These are phyloP conservation scores for Schizopygopsis pylzovi DNA, from an alignment of 2,797 vertebrate genomes.

Conservation along the genomic window DNA sequence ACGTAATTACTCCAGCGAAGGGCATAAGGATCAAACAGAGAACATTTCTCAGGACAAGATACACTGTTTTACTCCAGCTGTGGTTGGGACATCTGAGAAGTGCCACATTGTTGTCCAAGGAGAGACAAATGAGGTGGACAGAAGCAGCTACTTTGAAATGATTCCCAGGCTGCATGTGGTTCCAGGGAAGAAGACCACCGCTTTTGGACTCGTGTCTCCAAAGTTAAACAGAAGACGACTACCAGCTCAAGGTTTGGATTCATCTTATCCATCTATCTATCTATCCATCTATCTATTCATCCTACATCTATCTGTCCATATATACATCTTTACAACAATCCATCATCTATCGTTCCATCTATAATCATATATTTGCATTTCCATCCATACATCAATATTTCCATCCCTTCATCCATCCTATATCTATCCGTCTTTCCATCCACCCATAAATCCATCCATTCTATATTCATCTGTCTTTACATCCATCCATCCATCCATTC, in stretches of 20 bases:
- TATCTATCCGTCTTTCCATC: background rate
- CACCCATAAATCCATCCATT: no score
- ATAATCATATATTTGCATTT: background rate
- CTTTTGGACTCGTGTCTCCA: slow-evolving; percentile 79
- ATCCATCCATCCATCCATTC: background rate
- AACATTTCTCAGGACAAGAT: slow-evolving; percentile 25
- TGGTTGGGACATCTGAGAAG: slow-evolving; percentile 77
- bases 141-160: slow-evolving; percentile 62
- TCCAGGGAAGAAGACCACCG: slow-evolving; percentile 79
- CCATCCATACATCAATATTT: background rate
- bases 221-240: slow-evolving; percentile 74
- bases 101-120: slow-evolving; percentile 71
- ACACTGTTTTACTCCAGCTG: slow-evolving; percentile 71
- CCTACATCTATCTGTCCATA: background rate
- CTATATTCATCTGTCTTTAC: background rate
- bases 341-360: no score
- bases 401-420: background rate
- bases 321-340: background rate
- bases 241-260: slow-evolving; percentile 69
- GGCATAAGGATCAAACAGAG: background rate
- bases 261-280: background rate
- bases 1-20: background rate
- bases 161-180: slow-evolving; percentile 78
- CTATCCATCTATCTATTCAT: background rate
- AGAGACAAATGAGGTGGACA: slow-evolving; percentile 63